Evolutionary conservation across 2,113 vertebrate genomes (phyloP).

Genomic region (Holacanthus passer): DNA sequence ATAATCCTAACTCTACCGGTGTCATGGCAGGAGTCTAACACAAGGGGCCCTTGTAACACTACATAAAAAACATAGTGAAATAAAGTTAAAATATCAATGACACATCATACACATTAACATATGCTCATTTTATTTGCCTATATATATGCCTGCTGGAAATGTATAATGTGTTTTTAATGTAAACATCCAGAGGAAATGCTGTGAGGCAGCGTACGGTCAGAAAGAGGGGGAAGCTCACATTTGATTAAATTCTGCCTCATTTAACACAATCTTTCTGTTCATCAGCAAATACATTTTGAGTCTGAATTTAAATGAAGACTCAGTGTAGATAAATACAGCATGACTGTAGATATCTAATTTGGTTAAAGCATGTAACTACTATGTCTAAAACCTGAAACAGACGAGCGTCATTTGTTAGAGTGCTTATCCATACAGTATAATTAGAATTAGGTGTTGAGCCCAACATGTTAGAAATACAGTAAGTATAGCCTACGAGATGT

Average conservation of each 20-base stretch:
- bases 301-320: slow-evolving; percentile 25
- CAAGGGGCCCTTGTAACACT: slow-evolving; percentile 64
- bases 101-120: neutral
- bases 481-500: slow-evolving; percentile 7
- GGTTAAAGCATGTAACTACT: slow-evolving; percentile 8
- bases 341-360: neutral
- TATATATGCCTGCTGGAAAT: neutral
- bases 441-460: slow-evolving; percentile 14
- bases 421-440: neutral
- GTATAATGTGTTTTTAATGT: neutral
- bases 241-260: slow-evolving; percentile 20
- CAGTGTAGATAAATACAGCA: slow-evolving; percentile 7
- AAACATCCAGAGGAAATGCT: neutral
- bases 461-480: slow-evolving; percentile 7
- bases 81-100: neutral
- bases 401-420: neutral
- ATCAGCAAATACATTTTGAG: neutral
- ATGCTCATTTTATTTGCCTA: neutral
- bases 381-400: slow-evolving; percentile 5
- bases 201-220: neutral
- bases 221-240: neutral
- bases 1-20: neutral
- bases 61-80: slow-evolving; percentile 1
- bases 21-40: slow-evolving; percentile 50
- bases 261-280: slow-evolving; percentile 23